Base-by-base conservation (phyloP, 1,140 invertebrate species). In the Platyura marginata region DNA sequence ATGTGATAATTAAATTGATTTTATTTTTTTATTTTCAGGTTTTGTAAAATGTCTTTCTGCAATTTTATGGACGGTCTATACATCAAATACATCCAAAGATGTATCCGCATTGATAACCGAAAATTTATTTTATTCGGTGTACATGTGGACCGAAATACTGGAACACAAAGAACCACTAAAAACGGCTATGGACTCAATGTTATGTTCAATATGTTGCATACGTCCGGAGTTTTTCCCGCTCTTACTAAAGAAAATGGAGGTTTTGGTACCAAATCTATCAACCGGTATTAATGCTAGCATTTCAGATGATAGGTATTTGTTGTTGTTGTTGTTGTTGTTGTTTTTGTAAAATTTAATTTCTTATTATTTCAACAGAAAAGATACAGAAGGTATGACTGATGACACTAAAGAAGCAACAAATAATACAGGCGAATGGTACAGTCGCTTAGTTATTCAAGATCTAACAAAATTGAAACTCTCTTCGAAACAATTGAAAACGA, bases 181-280 rank as follows among this genome's bases (percentile, higher is more conserved):
- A 63, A 74, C 76, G 53, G 72, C 85, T 43, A 56, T 63, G 48
- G 51, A 75, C 66, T 69, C 77, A 50, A 70, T 88, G 4, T 59
- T 93, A 11, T 92, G 87, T 54, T 78, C 85, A 1, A 68, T 89
- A 47, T 92, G 86, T 56, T 81, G 79, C 55, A 81, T 88, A 21
- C 71, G 76, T 46, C 79, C 85, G 0, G 72, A 77, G 36, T 63
- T 84, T 18, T 90, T 88, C 48, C 74, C 71, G 19, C 66, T 76
- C 45, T 58, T 91, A 8, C 56, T 91, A 18, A 71, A 78, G 51
- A 75, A 74, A 53, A 74, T 89, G 54, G 76, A 75, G 42, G 75
- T 88, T 16, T 67, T 75, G 1, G 64, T 74, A 20, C 63, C 69
- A 8, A 67, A 69, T 47, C 56, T 69, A 18, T 60, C 61, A 1